Evolutionary conservation across 2,888 invertebrate species (phyloP), one percentile per base, ranked within the genome.

Genomic region (Coleophora flavipennella): DNA sequence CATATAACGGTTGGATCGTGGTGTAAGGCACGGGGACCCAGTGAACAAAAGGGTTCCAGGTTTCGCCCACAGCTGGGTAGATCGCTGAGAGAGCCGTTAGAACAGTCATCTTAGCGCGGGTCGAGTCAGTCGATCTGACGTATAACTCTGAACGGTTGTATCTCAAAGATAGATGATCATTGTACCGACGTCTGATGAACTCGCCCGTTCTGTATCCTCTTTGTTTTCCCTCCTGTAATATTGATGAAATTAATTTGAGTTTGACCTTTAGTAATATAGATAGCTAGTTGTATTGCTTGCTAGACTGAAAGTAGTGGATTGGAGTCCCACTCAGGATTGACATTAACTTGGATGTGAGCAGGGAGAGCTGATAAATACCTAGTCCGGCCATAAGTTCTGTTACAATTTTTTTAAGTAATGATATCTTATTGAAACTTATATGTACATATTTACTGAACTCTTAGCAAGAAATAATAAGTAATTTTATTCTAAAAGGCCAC

Each of bases 1-100:
- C 51, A 29, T 43, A 40, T 20, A 36, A 26, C 10, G 40, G 35
- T 2, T 44, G 43, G 11, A 44, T 10, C 2, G 47, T 46, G 20
- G 47, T 48, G 29, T 52, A 52, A 8, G 51, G 50, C 1, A 48
- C 42, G 1, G 51, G 51, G 8, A 38, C 38, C 50, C 51, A 52
- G 25, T 48, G 41, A 9, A 52, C 33, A 3, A 37, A 32, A 0
- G 41, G 26, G 10, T 42, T 47, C 47, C 48, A 48, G 8, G 36
- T 31, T 6, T 40, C 32, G 1, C 13, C 34, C 0, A 25, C 12
- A 2, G 46, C 39, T 1, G 40, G 45, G 20, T 50, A 50, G 10
- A 40, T 34, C 0, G 41, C 50, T 0, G 46, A 39, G 45, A 50
- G 36, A 12, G 45, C 48, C 3, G 45, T 32, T 9, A 50, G 42